A percentile compares a stretch with the other conserved stretches of the same genome.
Conservation (phyloP, 2,113 vertebrate species). For the Microcebus griseorufus region DNA sequence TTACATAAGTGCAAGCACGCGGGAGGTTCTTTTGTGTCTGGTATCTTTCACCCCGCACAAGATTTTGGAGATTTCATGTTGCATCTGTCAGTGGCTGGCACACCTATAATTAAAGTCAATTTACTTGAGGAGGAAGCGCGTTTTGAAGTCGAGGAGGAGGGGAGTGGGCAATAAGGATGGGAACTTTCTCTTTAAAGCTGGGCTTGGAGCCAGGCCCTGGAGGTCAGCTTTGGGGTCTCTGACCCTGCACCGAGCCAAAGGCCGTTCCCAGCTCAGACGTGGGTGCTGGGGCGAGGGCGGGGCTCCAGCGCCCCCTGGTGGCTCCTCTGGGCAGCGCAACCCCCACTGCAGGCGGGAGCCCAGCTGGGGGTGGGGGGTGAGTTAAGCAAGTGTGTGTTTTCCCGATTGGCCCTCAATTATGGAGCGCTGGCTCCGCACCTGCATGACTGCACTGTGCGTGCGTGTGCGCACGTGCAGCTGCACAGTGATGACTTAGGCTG, state of each 20-base stretch:
- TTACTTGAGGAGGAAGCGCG: neutral
- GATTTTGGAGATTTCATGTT: neutral
- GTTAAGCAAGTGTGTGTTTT: neutral
- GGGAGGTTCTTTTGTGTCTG: neutral
- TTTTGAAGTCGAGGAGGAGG: neutral
- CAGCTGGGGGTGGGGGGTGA: rapidly evolving
- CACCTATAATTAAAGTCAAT: neutral
- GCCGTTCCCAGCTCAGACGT: rapidly evolving
- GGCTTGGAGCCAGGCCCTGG: neutral
- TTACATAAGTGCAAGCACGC: neutral
- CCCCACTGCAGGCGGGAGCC: rapidly evolving
- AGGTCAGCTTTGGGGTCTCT: no score
- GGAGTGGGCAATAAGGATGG: neutral
- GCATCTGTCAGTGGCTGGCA: neutral
- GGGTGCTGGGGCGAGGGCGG: neutral
- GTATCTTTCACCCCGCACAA: neutral
- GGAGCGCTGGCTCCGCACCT: neutral
- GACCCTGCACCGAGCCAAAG: neutral
- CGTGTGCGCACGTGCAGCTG: no score
- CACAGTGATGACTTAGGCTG: neutral
- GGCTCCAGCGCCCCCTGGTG: neutral
- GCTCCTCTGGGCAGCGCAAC: neutral
- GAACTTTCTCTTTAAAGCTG: neutral
- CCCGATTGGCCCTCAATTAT: neutral
- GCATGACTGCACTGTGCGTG: neutral